Evolutionary conservation across 2,888 invertebrate species (phyloP).

Genomic region (Bedellia somnulentella): DNA sequence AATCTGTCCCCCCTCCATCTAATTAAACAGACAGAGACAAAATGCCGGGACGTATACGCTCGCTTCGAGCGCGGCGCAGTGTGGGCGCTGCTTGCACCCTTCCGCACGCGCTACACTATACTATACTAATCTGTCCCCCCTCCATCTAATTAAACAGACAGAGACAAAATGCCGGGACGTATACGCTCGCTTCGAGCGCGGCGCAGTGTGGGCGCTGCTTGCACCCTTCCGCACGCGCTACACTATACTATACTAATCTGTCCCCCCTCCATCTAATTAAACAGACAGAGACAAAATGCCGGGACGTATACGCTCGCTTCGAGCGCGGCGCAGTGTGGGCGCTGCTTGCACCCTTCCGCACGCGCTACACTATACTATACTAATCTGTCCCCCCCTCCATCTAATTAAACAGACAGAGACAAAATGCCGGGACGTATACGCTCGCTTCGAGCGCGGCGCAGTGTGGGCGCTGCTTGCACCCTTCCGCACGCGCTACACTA

Average conservation of each 20-base stretch:
- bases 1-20: no score
- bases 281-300: conserved; percentile 42
- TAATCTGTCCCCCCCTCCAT: no score
- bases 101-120: no score
- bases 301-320: conserved; percentile 79
- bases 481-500: no score
- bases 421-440: conserved; percentile 70
- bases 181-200: conserved; percentile 78
- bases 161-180: conserved; percentile 64
- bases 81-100: conserved; percentile 76
- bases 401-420: conserved; percentile 46
- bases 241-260: no score
- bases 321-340: conserved; percentile 79
- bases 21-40: conserved; percentile 44
- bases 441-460: conserved; percentile 77
- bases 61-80: conserved; percentile 81
- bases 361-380: no score
- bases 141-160: no score
- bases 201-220: conserved; percentile 78
- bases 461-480: conserved; percentile 79
- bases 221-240: no score
- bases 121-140: no score
- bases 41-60: conserved; percentile 70
- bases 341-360: no score
- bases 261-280: no score